phyloP scores from a whole-genome alignment of 2,113 vertebrate genomes.

The Eidolon helvum region DNA sequence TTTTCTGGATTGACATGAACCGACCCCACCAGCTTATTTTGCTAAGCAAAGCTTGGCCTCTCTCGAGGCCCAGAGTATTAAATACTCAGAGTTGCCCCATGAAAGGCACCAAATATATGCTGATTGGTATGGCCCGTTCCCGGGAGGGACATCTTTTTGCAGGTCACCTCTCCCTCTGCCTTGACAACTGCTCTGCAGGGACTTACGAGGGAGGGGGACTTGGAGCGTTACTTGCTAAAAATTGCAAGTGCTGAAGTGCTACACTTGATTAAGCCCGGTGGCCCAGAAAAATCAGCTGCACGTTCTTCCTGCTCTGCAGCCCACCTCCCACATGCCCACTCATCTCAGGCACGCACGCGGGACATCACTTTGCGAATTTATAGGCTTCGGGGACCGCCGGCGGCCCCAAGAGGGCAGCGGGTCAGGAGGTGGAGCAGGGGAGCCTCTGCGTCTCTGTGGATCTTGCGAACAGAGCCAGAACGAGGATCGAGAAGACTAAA shows the following conservation, averaged over 20 bases:
- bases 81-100: conserved; percentile 65
- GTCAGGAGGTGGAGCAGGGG: neutral
- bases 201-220: neutral
- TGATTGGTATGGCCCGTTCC: conserved; percentile 64
- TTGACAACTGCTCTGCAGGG: conserved; percentile 57
- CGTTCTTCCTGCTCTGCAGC: neutral
- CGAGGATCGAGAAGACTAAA: neutral
- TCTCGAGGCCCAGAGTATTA: conserved; percentile 69
- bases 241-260: conserved; percentile 41
- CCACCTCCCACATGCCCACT: neutral
- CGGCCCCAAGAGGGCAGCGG: neutral
- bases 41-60: conserved; percentile 73
- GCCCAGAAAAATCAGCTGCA: neutral
- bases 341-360: rapidly evolving
- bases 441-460: neutral
- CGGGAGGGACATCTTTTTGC: conserved; percentile 60
- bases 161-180: conserved; percentile 67
- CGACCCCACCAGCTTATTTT: conserved; percentile 67
- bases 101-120: conserved; percentile 70
- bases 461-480: neutral
- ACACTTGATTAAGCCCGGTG: neutral
- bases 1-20: conserved; percentile 70
- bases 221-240: conserved; percentile 53
- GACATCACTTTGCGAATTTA: neutral
- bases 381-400: neutral